Base-by-base conservation (phyloP, 2,888 invertebrate species). In the Lordiphosa andalusiaca region DNA sequence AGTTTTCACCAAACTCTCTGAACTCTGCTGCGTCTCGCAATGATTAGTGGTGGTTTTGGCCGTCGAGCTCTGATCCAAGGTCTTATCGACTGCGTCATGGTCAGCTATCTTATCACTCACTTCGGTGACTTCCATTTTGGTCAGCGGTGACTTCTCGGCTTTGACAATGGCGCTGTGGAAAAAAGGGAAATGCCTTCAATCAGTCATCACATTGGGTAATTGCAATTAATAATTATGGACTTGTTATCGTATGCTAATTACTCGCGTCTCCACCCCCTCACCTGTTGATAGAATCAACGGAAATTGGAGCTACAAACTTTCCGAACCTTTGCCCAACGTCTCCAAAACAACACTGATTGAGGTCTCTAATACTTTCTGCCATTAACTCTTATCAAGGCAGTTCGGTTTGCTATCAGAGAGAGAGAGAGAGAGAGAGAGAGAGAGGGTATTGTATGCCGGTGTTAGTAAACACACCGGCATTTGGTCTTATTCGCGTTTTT, bases 131-230 rank as follows among this genome's bases (percentile, higher is more conserved):
- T 72, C 76, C 75, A 75, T 69, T 66, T 71, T 67, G 58, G 60
- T 46, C 55, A 25, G 87, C 66, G 76, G 80, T 39, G 85, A 73
- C 71, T 89, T 88, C 73, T 88, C 88, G 50, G 87, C 84, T 65
- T 87, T 83, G 54, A 85, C 88, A 71, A 88, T 84, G 21, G 88
- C 87, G 59, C 88, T 88, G 51, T 46, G 70, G 16, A 16, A 16
- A 16, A 59, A 49, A 37, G 12, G 60, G n/a, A 42, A 40, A 19
- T 36, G 35, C 47, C 42, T 41, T 39, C 19, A n/a, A 48, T 50
- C 53, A 53, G 42, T 54, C 46, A 38, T 16, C 58, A 55, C 52
- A 56, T 56, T 59, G 58, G 51, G 63, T 69, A 80, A 83, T 80
- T 67, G 78, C 46, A 56, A 40, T 70, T 74, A 73, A 30, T 67